Evolutionary conservation across 2,888 invertebrate species (phyloP).

Genomic region (Metopia argyrocephala): DNA sequence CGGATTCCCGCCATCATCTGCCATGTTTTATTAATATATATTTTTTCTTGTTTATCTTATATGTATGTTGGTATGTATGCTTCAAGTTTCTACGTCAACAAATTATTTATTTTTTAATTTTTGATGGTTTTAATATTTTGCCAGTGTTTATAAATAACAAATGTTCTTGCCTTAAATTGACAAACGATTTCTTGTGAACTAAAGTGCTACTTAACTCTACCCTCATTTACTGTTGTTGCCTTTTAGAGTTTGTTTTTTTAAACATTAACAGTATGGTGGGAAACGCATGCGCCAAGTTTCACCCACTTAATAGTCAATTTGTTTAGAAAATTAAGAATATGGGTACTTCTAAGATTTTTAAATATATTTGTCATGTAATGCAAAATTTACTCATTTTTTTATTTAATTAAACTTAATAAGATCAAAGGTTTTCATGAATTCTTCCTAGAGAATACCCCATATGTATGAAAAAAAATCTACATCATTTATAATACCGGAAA

Average conservation of each 20-base stretch:
- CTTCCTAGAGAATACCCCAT: constrained; percentile 19
- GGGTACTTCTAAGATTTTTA: constrained; percentile 25
- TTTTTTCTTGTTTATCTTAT: neutral
- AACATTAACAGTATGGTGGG: constrained; percentile 30
- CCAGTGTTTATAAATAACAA: constrained; percentile 34
- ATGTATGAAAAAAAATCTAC: neutral
- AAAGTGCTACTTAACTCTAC: constrained; percentile 55
- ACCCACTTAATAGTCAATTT: constrained; percentile 40
- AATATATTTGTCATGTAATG: too few species aligned
- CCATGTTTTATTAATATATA: constrained; percentile 69
- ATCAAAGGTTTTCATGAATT: neutral
- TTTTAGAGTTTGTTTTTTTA: constrained; percentile 43
- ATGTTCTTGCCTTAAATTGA: constrained; percentile 33
- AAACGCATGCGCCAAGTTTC: constrained; percentile 61
- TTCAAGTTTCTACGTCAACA: too few species aligned
- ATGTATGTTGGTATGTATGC: too few species aligned
- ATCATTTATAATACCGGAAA: constrained; percentile 40
- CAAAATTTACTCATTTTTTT: too few species aligned
- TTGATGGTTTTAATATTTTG: constrained; percentile 23
- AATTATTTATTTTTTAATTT: constrained; percentile 13
- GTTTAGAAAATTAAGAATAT: constrained; percentile 30
- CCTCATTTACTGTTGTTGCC: constrained; percentile 25
- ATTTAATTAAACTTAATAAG: neutral
- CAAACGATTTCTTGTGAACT: constrained; percentile 48
- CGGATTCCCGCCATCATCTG: constrained; percentile 75